Percentiles rank a stretch among this genome's conserved stretches.
Evolutionary conservation across 2,888 invertebrate genomes (phyloP).

Genomic region (Pseudococcus jackbeardsleyi): DNA sequence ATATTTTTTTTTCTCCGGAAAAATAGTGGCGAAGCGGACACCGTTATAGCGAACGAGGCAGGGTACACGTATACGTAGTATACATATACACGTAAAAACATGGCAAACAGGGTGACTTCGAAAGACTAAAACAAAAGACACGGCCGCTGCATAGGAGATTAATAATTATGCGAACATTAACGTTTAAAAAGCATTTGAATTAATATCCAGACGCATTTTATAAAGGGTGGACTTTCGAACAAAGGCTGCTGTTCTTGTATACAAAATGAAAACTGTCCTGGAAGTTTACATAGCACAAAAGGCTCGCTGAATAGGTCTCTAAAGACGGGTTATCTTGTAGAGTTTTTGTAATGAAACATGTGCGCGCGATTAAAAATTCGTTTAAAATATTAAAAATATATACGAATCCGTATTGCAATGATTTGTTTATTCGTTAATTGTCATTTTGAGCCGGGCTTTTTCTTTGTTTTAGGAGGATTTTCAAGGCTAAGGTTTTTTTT

Average conservation of each 20-base stretch:
- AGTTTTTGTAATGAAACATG: slow-evolving; percentile 65
- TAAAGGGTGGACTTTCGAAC: slow-evolving; percentile 65
- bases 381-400: slow-evolving; percentile 62
- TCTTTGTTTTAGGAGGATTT: neutral
- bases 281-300: slow-evolving; percentile 64
- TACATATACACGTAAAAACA: slow-evolving; percentile 5
- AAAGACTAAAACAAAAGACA: slow-evolving; percentile 64
- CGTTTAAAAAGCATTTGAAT: slow-evolving; percentile 65
- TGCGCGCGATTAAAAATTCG: slow-evolving; percentile 65
- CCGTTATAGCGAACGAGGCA: slow-evolving; percentile 32
- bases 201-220: slow-evolving; percentile 65
- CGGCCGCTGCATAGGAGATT: slow-evolving; percentile 65
- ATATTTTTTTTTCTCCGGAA: slow-evolving; percentile 53
- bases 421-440: slow-evolving; percentile 55
- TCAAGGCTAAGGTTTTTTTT: neutral
- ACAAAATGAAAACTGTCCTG: slow-evolving; percentile 63
- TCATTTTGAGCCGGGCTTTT: neutral
- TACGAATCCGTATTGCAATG: slow-evolving; percentile 34
- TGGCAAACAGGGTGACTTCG: slow-evolving; percentile 61
- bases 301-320: slow-evolving; percentile 61
- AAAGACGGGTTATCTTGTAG: slow-evolving; percentile 63
- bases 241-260: slow-evolving; percentile 59
- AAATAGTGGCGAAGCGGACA: slow-evolving; percentile 58
- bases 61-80: neutral
- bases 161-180: slow-evolving; percentile 65